phyloP scores from a whole-genome alignment of 2,888 invertebrate genomes.

The Pammene fasciana region DNA sequence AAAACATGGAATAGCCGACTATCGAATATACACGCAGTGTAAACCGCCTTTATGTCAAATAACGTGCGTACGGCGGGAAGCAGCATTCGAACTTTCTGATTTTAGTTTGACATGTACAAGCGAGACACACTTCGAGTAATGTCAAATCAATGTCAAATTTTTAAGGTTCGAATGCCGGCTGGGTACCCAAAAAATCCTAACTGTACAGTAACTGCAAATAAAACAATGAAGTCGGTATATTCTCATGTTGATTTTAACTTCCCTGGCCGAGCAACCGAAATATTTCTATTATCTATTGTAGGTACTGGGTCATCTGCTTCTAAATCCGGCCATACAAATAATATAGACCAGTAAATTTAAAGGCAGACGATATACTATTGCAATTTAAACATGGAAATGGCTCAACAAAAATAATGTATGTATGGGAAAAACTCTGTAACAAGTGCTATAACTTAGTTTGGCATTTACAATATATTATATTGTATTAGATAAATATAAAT shows the following conservation, averaged over 20 bases:
- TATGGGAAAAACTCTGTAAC: slow-evolving; percentile 81
- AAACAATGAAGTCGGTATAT: slow-evolving; percentile 63
- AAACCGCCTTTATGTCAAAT: neutral
- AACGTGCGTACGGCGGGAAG: slow-evolving; percentile 4
- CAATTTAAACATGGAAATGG: slow-evolving; percentile 81
- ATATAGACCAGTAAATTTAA: slow-evolving; percentile 46
- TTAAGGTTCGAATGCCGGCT: neutral
- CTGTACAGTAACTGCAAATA: slow-evolving; percentile 42
- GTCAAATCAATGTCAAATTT: neutral
- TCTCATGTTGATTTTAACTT: slow-evolving; percentile 61
- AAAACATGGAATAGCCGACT: neutral
- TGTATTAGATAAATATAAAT: slow-evolving; percentile 60
- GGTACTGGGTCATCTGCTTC: slow-evolving; percentile 60
- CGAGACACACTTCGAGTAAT: neutral
- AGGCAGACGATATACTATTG: slow-evolving; percentile 71
- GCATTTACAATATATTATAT: slow-evolving; percentile 75
- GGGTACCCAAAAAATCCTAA: slow-evolving; percentile 42
- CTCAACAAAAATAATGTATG: slow-evolving; percentile 79
- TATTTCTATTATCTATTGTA: slow-evolving; percentile 77
- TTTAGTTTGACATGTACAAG: neutral
- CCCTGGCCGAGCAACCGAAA: slow-evolving; percentile 72
- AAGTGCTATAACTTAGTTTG: slow-evolving; percentile 75
- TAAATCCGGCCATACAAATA: slow-evolving; percentile 43
- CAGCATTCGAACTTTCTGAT: neutral
- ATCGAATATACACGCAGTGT: neutral